Percentiles rank a stretch among this genome's conserved stretches.
phyloP scores from a whole-genome alignment of 1,140 invertebrate genomes.

The Linepithema humile region DNA sequence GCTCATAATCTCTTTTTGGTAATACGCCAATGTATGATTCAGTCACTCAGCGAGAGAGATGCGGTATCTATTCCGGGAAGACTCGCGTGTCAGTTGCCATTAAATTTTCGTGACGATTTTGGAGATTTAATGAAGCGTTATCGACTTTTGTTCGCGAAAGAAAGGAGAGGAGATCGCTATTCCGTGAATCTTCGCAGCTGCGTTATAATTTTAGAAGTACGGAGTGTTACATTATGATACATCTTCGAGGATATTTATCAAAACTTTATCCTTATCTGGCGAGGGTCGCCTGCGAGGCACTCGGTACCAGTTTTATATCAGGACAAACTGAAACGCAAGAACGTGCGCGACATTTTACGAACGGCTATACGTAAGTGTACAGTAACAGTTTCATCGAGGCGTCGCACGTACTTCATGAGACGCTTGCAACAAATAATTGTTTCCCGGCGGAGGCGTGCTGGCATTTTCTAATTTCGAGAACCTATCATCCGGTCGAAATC shows the following conservation, averaged over 20 bases:
- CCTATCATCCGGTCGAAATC: slow-evolving; percentile 59
- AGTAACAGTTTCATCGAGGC: slow-evolving; percentile 57
- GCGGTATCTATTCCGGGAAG: not conserved
- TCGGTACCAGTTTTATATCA: slow-evolving; percentile 14
- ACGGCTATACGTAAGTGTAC: slow-evolving; percentile 11
- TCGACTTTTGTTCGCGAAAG: not conserved
- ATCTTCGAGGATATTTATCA: slow-evolving; percentile 43
- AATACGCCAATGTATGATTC: slow-evolving; percentile 21
- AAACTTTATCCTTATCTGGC: slow-evolving; percentile 34
- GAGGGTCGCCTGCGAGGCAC: not conserved
- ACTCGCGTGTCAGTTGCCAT: slow-evolving; percentile 11
- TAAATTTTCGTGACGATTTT: slow-evolving; percentile 16
- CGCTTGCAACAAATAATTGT: slow-evolving; percentile 72
- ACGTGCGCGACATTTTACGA: slow-evolving; percentile 54
- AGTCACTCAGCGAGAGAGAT: not conserved
- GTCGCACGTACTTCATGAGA: slow-evolving; percentile 71
- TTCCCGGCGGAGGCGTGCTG: slow-evolving; percentile 63
- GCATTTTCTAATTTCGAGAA: slow-evolving; percentile 72
- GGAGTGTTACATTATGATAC: not conserved
- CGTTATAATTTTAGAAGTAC: not conserved
- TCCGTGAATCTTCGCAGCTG: not conserved
- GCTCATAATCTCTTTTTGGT: slow-evolving; percentile 24
- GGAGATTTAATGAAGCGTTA: slow-evolving; percentile 16
- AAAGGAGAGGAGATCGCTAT: too few relatives aligned
- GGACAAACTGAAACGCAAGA: slow-evolving; percentile 39